Conservation (phyloP, 2,888 invertebrate genomes). For the Apotomis capreana region DNA sequence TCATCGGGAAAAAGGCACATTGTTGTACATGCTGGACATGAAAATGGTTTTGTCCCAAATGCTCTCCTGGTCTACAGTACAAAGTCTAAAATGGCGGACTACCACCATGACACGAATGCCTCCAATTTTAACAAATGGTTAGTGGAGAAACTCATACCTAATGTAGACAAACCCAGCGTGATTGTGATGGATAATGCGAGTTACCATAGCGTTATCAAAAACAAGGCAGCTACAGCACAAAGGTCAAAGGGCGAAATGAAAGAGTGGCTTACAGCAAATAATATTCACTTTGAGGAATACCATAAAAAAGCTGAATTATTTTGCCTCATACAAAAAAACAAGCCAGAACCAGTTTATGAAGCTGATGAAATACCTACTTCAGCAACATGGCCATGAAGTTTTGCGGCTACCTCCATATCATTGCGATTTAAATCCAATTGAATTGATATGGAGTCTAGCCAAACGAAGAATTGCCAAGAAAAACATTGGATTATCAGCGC, state of each 20-base stretch:
- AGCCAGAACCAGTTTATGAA: conserved; percentile 27
- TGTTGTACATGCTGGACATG: conserved; percentile 48
- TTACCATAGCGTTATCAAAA: conserved; percentile 34
- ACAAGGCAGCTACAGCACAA: conserved; percentile 18
- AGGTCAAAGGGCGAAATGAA: conserved; percentile 11
- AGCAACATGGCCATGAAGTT: conserved; percentile 27
- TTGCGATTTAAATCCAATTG: conserved; percentile 19
- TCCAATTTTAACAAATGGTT: conserved; percentile 45
- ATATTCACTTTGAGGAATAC: conserved; percentile 23
- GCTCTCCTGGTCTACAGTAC: conserved; percentile 44
- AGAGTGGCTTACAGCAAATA: conserved; percentile 22
- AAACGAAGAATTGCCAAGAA: conserved; percentile 2
- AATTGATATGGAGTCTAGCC: too few relatives aligned
- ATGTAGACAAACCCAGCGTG: conserved; percentile 34
- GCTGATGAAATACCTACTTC: conserved; percentile 20
- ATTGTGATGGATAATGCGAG: conserved; percentile 43
- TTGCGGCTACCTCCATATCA: conserved; percentile 24
- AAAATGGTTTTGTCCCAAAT: conserved; percentile 45
- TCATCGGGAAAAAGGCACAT: conserved; percentile 48
- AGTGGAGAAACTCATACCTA: conserved; percentile 41
- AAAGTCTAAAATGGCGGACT: conserved; percentile 46
- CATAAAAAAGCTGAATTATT: conserved; percentile 13
- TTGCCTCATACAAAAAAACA: conserved; percentile 16
- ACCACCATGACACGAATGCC: conserved; percentile 47
- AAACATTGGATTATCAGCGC: conserved; percentile 4